Evolutionary conservation across 2,113 vertebrate genomes (phyloP), one percentile per base, ranked within the genome.

Genomic region (Trichechus manatus): DNA sequence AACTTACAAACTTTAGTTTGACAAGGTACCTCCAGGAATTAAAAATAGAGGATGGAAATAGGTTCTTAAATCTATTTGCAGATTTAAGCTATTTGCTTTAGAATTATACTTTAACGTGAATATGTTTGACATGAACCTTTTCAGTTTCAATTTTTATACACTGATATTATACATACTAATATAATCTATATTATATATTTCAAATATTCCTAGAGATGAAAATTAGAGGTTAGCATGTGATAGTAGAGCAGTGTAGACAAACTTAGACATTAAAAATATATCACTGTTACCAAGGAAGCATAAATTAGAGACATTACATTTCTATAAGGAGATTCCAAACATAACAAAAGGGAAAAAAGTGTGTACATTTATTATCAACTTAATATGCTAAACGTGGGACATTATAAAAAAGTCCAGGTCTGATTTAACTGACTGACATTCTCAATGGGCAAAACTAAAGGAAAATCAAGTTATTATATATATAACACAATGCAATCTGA

Each of bases 361-460:
- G 11, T 85, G 61, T 93, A 98, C 93, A 98, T 91, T 95, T 29
- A 53, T 82, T 68, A 96, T 68, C 94, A 97, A 84, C 2, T 96
- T 75, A 95, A 91, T 96, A 97, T 8, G 79, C 61, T 53, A 94
- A 97, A 70, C 96, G 33, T 91, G 66, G 91, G 61, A 96, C 68
- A 89, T 93, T 96, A 97, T 95, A 79, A 96, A 82, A 53, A 96
- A 98, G 72, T 11, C 42, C 42, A 23, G 79, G 91, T 98, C 96
- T 98, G 93, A 87, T 59, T 75, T 98, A 97, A 92, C 1, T 85
- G 82, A 96, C 39, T 31, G 44, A 96, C n/a, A 97, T 90, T 68
- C 86, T 85, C 96, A 75, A 95, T 56, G 50, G 22, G 47, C 53
- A 97, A 96, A 96, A 63, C 5, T 56, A 93, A 94, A 97, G 77